These are phyloP conservation scores for Rhamnusium bicolor DNA, from an alignment of 2,888 invertebrate species.

Conservation along the genomic window DNA sequence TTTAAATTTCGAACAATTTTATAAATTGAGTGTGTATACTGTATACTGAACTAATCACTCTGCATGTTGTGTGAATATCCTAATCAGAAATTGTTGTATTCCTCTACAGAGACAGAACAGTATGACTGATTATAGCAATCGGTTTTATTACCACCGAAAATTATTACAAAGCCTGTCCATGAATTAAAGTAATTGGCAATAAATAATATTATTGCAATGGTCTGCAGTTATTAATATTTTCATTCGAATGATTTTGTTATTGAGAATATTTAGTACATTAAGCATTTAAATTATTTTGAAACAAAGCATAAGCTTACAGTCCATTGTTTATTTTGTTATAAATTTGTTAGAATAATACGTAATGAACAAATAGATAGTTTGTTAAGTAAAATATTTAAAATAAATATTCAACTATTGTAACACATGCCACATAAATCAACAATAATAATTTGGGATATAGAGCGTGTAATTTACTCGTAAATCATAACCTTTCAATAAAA, in stretches of 20 bases:
- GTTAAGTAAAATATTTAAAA: neutral
- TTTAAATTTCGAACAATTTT: too few species aligned
- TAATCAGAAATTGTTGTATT: neutral
- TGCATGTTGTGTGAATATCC: neutral
- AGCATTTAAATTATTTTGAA: constrained; percentile 2
- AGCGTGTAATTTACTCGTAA: too few species aligned
- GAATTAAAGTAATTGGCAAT: constrained; percentile 30
- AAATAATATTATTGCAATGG: constrained; percentile 26
- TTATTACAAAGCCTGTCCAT: constrained; percentile 5
- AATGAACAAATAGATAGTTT: neutral
- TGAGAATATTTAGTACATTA: constrained; percentile 1
- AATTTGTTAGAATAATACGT: constrained; percentile 5
- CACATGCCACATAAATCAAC: too few species aligned
- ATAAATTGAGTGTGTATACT: neutral
- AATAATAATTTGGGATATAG: too few species aligned
- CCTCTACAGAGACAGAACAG: neutral
- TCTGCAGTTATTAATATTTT: constrained; percentile 29
- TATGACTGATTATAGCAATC: neutral
- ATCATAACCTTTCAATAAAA: too few species aligned
- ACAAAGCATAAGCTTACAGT: neutral
- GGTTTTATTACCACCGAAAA: constrained; percentile 2
- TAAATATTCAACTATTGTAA: too few species aligned
- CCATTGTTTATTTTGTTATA: constrained; percentile 5
- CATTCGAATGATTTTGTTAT: constrained; percentile 9
- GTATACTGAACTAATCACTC: neutral